Conservation (phyloP, 2,113 vertebrate genomes). For the Oreochromis aureus region DNA sequence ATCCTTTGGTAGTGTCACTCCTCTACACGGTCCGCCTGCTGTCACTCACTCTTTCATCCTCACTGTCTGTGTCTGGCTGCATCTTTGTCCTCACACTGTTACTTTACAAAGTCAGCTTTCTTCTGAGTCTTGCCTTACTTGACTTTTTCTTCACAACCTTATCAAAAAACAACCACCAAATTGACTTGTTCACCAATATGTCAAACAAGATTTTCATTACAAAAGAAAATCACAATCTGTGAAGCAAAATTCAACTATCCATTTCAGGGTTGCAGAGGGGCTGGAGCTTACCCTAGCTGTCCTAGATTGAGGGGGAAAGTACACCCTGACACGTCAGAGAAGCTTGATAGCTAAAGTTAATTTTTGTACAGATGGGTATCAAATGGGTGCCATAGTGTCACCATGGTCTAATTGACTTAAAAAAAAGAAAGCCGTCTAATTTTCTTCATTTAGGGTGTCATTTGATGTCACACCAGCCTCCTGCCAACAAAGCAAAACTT, state of each 20-base stretch:
- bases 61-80: not conserved
- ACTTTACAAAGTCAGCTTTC: not conserved
- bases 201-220: not conserved
- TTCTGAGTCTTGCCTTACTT: not conserved
- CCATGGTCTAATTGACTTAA: not conserved
- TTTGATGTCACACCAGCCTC: conserved; percentile 1
- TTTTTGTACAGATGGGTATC: not conserved
- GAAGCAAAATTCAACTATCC: not conserved
- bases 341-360: not conserved
- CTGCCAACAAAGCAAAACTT: not conserved
- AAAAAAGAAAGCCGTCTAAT: not conserved
- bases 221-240: not conserved
- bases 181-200: not conserved
- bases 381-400: not conserved
- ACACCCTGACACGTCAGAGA: not conserved
- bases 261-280: not conserved
- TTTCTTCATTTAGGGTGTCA: conserved; percentile 1
- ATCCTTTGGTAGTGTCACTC: conserved; percentile 25
- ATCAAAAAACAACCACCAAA: not conserved
- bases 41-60: not conserved
- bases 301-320: not conserved
- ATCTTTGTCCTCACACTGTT: not conserved
- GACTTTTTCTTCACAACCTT: not conserved
- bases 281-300: not conserved
- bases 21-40: not conserved